Base-by-base conservation (phyloP, 2,113 vertebrate genomes). In the Ceyx margarethae region DNA sequence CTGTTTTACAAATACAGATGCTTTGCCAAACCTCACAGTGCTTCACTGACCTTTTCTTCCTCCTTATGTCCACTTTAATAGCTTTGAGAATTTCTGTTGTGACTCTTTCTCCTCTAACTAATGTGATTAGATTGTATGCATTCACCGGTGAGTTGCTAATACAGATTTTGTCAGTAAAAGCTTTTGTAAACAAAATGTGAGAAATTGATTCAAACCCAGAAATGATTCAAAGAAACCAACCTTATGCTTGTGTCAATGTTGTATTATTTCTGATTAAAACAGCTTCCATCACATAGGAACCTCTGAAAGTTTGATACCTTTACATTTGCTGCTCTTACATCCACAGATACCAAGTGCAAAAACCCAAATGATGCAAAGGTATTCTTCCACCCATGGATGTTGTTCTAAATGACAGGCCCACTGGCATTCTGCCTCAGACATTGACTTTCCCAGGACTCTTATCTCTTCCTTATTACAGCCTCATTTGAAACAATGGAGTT, bases 11-110 rank as follows among this genome's bases (percentile, higher is more conserved):
- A 60, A 53, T 67, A 25, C 65, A 84, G 86, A 90, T 76, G 81
- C 77, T 96, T 95, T 97, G 88, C 90, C 96, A 97, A 95, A 94
- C 93, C 72, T 94, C 87, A 92, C 64, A 96, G 90, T 90, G 79
- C 91, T 95, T 97, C 87, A 69, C 58, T 90, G 87, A 92, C 85
- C 91, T 89, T 80, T 85, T 91, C 91, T 85, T 88, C 95, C 89
- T 94, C 92, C 48, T 78, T 77, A 51, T 85, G 33, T 60, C 51
- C 40, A 54, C 51, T 64, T 22, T 9, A 91, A 92, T 72, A 86
- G 45, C 90, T 74, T 37, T 96, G 94, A 95, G 95, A 96, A 97
- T 78, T 91, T 96, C 90, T 96, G 79, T 28, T 8, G 5, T 3
- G 9, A 20, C 17, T 75, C 65, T 96, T 96, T 97, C 95, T 95